A percentile compares a stretch with the other conserved stretches of the same genome.
Evolutionary conservation across 2,113 vertebrate genomes (phyloP).

Genomic region (Notarius lentiginosus): DNA sequence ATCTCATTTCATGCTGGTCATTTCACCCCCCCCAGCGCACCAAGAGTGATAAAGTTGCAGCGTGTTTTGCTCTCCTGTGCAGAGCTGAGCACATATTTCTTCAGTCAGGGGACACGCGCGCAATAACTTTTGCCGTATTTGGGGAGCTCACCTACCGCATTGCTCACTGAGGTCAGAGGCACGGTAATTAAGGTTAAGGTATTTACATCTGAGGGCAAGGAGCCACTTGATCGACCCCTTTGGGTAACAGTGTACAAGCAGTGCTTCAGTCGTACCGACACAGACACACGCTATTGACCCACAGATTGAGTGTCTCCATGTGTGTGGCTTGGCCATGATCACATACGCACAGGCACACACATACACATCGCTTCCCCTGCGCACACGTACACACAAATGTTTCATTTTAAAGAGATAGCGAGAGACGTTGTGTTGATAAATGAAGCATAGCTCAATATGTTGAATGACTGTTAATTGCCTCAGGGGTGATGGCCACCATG

Average conservation of each 20-base stretch:
- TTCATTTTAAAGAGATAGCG: slow-evolving; percentile 14
- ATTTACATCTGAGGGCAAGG: slow-evolving; percentile 58
- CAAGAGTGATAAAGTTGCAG: slow-evolving; percentile 38
- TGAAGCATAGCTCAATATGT: background rate
- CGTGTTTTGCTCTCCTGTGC: slow-evolving; percentile 37
- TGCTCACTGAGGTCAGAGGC: slow-evolving; percentile 32
- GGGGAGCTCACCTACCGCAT: slow-evolving; percentile 13
- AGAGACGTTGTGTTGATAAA: slow-evolving; percentile 9
- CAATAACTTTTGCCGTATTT: slow-evolving; percentile 39
- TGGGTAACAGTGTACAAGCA: slow-evolving; percentile 52
- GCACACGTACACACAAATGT: slow-evolving; percentile 28
- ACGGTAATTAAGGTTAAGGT: slow-evolving; percentile 55
- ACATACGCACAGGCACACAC: slow-evolving; percentile 13
- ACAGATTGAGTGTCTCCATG: slow-evolving; percentile 58
- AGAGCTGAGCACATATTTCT: slow-evolving; percentile 36
- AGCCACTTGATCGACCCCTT: slow-evolving; percentile 60
- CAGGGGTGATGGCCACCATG: background rate
- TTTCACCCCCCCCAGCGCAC: slow-evolving; percentile 37
- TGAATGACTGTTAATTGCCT: slow-evolving; percentile 2
- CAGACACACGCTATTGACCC: slow-evolving; percentile 70
- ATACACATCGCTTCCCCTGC: background rate
- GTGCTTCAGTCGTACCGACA: slow-evolving; percentile 54
- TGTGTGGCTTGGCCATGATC: slow-evolving; percentile 44
- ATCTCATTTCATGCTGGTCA: slow-evolving; percentile 36
- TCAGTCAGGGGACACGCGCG: background rate